Evolutionary conservation across 2,113 vertebrate species (phyloP).

Genomic region (Triplophysa tibetana): DNA sequence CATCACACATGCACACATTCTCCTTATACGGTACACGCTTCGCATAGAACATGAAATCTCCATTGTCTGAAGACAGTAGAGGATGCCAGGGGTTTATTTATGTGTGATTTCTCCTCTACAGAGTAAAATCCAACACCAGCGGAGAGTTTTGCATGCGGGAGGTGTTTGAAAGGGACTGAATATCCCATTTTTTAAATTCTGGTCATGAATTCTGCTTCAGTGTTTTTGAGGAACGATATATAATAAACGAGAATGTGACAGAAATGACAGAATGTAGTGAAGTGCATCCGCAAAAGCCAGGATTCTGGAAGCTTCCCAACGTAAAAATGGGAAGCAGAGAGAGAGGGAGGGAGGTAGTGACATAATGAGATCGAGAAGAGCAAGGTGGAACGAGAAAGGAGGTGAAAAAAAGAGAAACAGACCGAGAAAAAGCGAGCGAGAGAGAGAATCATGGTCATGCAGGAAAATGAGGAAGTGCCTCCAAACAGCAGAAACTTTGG

Average conservation of each 20-base stretch:
- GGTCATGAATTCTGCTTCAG: conserved; percentile 10
- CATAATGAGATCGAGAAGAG: conserved; percentile 16
- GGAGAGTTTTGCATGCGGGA: conserved; percentile 16
- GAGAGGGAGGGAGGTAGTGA: neutral
- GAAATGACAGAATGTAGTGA: conserved; percentile 52
- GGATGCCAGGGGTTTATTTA: neutral
- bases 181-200: conserved; percentile 29
- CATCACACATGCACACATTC: neutral
- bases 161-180: conserved; percentile 3
- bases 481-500: conserved; percentile 62
- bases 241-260: conserved; percentile 50
- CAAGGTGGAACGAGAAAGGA: neutral
- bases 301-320: conserved; percentile 28
- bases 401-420: conserved; percentile 37
- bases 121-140: conserved; percentile 30
- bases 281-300: conserved; percentile 27
- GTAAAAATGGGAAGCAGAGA: neutral
- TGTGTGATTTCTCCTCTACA: neutral
- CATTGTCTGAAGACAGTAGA: neutral
- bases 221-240: conserved; percentile 35
- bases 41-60: neutral
- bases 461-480: conserved; percentile 60
- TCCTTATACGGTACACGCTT: neutral
- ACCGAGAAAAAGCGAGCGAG: neutral
- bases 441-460: neutral